Percentiles rank a stretch among this genome's conserved stretches.
phyloP scores from a whole-genome alignment of 2,797 vertebrate species.

The Rhynchonycteris naso region DNA sequence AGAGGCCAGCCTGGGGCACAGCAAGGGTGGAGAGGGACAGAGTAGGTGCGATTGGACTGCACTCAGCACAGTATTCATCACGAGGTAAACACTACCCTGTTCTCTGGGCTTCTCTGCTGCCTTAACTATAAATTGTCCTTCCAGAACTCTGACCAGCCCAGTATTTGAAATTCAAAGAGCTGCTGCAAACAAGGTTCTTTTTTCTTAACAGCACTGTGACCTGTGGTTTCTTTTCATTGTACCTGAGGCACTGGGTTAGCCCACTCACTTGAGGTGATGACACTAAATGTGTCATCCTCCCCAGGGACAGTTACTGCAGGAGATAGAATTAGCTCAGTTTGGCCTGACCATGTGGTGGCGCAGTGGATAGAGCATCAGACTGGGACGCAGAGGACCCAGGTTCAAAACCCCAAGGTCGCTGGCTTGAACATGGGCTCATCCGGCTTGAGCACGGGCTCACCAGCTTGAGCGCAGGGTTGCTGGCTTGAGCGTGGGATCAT shows the following conservation, averaged over 20 bases:
- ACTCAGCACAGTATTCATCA: not conserved
- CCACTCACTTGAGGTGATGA: not conserved
- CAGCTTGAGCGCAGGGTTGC: too few relatives aligned
- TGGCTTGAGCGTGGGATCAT: too few relatives aligned
- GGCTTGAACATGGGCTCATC: too few relatives aligned
- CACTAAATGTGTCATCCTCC: not conserved
- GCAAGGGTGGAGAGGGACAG: not conserved
- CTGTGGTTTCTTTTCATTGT: not conserved
- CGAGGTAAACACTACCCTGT: too few relatives aligned
- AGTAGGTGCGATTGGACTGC: too few relatives aligned
- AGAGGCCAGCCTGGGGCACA: not conserved
- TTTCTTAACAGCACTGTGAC: not conserved
- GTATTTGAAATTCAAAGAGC: not conserved
- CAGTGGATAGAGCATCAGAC: too few relatives aligned
- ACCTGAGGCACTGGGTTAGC: not conserved
- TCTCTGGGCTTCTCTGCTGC: not conserved
- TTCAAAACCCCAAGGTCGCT: too few relatives aligned
- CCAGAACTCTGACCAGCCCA: not conserved
- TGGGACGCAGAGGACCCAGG: too few relatives aligned
- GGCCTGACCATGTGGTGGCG: too few relatives aligned
- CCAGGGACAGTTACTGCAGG: not conserved
- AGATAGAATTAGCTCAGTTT: not conserved
- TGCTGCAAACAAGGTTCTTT: not conserved
- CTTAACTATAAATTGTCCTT: not conserved
- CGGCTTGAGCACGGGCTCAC: too few relatives aligned